Conservation (phyloP, 1,140 invertebrate species). For the Drosophila sechellia region DNA sequence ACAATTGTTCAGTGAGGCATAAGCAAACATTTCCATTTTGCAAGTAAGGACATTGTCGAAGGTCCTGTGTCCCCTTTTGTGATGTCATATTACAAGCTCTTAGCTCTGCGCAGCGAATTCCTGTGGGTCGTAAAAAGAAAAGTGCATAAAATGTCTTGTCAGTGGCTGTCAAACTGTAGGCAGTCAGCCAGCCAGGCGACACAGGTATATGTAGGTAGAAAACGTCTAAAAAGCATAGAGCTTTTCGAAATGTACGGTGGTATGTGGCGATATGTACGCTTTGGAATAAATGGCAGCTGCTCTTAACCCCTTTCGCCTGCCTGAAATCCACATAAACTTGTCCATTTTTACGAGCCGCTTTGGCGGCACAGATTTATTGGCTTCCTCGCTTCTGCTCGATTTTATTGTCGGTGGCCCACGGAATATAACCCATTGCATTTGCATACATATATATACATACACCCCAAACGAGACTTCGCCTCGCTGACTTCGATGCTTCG, state of each 20-base stretch:
- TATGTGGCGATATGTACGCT: not conserved
- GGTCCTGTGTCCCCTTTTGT: constrained; percentile 10
- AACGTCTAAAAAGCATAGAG: not conserved
- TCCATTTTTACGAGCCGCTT: constrained; percentile 62
- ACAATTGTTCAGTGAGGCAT: constrained; percentile 54
- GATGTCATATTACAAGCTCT: constrained; percentile 61
- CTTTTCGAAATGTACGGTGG: constrained; percentile 4
- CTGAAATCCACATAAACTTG: constrained; percentile 47
- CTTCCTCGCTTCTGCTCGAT: constrained; percentile 53
- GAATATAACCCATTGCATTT: constrained; percentile 46
- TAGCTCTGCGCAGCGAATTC: constrained; percentile 27
- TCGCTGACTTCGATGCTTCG: constrained; percentile 5
- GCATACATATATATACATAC: constrained; percentile 29
- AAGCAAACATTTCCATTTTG: constrained; percentile 56
- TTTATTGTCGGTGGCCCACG: constrained; percentile 57
- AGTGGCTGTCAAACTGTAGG: constrained; percentile 45
- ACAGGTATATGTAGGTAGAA: constrained; percentile 21
- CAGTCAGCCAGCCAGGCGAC: constrained; percentile 47
- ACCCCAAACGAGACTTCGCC: not conserved
- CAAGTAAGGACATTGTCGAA: constrained; percentile 40
- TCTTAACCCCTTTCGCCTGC: constrained; percentile 3
- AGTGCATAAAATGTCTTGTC: constrained; percentile 51
- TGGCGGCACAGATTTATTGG: constrained; percentile 64
- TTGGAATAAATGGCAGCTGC: constrained; percentile 45
- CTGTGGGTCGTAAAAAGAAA: constrained; percentile 49